These are phyloP conservation scores for Vanessa tameamea DNA, from an alignment of 1,140 invertebrate species.

Conservation along the genomic window DNA sequence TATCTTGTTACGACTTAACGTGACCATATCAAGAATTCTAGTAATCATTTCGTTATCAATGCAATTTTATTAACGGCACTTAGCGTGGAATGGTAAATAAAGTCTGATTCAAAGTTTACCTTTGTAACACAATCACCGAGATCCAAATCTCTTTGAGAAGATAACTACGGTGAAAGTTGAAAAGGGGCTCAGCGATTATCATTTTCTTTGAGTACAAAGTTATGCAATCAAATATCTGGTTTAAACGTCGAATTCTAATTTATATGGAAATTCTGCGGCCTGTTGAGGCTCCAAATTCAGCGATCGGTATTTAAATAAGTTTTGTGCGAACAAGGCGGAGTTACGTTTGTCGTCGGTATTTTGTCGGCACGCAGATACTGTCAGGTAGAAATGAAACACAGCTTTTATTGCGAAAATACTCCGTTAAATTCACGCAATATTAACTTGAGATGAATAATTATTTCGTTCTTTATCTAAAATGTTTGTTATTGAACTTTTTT, in stretches of 20 bases:
- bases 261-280: conserved; percentile 64
- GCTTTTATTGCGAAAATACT: background rate
- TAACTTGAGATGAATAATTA: background rate
- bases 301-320: conserved; percentile 34
- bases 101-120: conserved; percentile 4
- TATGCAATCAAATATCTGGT: conserved; percentile 61
- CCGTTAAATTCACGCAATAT: background rate
- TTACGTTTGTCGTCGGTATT: conserved; percentile 5
- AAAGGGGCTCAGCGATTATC: conserved; percentile 25
- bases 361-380: conserved; percentile 6
- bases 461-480: too few relatives aligned
- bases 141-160: conserved; percentile 15
- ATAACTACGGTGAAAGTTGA: conserved; percentile 29
- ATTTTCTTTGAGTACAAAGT: conserved; percentile 39
- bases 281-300: conserved; percentile 30
- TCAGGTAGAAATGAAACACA: background rate
- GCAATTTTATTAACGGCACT: background rate
- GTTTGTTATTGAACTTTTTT: too few relatives aligned
- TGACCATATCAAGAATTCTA: conserved; percentile 5
- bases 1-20: conserved; percentile 32
- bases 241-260: conserved; percentile 63
- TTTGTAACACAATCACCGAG: conserved; percentile 22
- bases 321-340: conserved; percentile 9
- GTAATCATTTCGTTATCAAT: conserved; percentile 6
- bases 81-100: conserved; percentile 4